These are phyloP conservation scores for Elgonia sp. DNA, from an alignment of 2,888 invertebrate genomes.

Conservation along the genomic window DNA sequence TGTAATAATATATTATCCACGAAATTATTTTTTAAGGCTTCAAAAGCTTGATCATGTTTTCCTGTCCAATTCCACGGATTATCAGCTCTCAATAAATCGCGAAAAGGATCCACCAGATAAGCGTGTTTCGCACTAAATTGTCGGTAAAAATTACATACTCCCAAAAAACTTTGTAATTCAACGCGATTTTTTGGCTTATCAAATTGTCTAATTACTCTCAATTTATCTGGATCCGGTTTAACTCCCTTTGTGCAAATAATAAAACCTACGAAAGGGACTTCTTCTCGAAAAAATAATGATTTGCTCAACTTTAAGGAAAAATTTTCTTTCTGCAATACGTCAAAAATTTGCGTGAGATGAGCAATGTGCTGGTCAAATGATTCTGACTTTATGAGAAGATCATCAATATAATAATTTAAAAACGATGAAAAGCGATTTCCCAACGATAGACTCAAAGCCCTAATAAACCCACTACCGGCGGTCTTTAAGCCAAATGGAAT, in stretches of 20 bases:
- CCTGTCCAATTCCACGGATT: constrained; percentile 54
- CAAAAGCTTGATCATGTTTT: neutral
- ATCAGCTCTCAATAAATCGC: constrained; percentile 26
- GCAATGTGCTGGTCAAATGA: constrained; percentile 78
- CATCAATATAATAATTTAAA: constrained; percentile 56
- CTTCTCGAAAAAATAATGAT: too few species aligned
- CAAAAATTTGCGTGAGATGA: constrained; percentile 52
- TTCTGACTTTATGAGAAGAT: constrained; percentile 42
- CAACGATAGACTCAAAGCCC: neutral
- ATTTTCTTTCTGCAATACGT: constrained; percentile 73
- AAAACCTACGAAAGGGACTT: neutral
- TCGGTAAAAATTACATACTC: constrained; percentile 64
- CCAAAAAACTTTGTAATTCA: constrained; percentile 76
- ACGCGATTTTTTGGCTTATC: neutral
- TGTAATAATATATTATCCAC: neutral
- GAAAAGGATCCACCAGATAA: constrained; percentile 35
- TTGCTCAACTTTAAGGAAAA: constrained; percentile 60
- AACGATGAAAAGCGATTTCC: constrained; percentile 13
- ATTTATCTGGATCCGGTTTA: neutral
- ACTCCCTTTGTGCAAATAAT: neutral
- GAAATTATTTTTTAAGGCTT: neutral
- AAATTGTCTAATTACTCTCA: neutral
- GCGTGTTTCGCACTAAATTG: constrained; percentile 25
- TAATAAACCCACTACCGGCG: neutral
- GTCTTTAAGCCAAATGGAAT: constrained; percentile 3